A percentile compares a stretch with the other conserved stretches of the same genome.
phyloP scores from a whole-genome alignment of 1,140 invertebrate genomes.

The Zaprionus capensis region DNA sequence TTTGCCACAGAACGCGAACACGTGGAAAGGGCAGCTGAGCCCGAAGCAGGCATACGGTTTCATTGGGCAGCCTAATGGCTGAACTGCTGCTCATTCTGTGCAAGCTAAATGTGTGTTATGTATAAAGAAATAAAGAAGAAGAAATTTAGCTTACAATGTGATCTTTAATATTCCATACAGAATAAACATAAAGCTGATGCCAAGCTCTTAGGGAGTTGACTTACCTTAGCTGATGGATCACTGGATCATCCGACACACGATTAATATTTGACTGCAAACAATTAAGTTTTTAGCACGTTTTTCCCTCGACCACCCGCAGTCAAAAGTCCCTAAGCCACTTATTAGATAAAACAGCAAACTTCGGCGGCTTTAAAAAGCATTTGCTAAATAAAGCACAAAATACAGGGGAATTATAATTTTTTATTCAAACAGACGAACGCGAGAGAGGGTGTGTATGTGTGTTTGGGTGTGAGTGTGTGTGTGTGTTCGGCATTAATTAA shows the following conservation, averaged over 20 bases:
- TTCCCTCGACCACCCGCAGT: neutral
- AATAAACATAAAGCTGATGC: too few species aligned
- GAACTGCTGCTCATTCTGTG: too few species aligned
- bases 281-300: constrained; percentile 4
- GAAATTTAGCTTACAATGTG: too few species aligned
- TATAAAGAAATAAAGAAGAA: too few species aligned
- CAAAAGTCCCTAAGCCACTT: constrained; percentile 21
- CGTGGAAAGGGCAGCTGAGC: constrained; percentile 14
- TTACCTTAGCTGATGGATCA: neutral
- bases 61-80: neutral
- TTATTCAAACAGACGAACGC: constrained; percentile 25
- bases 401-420: constrained; percentile 29
- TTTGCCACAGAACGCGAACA: constrained; percentile 28
- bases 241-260: neutral
- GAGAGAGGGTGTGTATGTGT: neutral
- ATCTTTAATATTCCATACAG: neutral
- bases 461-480: neutral
- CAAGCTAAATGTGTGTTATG: too few species aligned
- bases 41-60: constrained; percentile 12
- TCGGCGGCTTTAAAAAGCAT: constrained; percentile 4
- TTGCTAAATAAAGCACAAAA: constrained; percentile 19
- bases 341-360: constrained; percentile 19
- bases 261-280: neutral
- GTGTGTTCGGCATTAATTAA: constrained; percentile 67
- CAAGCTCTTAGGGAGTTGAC: neutral